Evolutionary conservation across 2,888 invertebrate genomes (phyloP), one percentile per base, ranked within the genome.

Genomic region (Parasteatoda lunata): DNA sequence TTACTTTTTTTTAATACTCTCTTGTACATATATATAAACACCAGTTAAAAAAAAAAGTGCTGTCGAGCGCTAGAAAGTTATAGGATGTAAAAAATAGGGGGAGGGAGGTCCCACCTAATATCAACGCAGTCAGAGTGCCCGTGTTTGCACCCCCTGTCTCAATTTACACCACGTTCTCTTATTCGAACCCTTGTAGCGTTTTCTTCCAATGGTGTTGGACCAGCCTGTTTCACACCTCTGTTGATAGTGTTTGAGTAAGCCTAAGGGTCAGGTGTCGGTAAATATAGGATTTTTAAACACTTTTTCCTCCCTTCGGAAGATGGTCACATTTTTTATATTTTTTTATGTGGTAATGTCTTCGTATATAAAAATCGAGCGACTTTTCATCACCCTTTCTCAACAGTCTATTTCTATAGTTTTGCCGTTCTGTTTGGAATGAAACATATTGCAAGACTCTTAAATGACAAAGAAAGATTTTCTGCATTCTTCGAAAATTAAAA

Each of bases 181-280:
- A n/a, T 52, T 51, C 48, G 15, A 49, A 51, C 51, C 13, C 47
- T 54, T 52, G 47, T 48, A 9, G 9, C n/a, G 64, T 72, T 76
- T 76, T 69, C 52, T 64, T 85, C 54, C 78, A 85, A 85, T 85
- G 79, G 79, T 85, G 84, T 85, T 45, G 71, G 70, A 65, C 73
- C 68, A 72, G 48, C 84, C 84, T 64, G 79, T 75, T 79, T 75
- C 79, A 85, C 84, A 70, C 84, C 84, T 79, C 64, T 64, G 65
- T 65, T 85, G 73, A 85, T 85, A 66, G 71, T 85, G 85, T 86
- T 86, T 86, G 80, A 76, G 76, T 76, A 86, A 66, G 85, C 85
- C 85, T 86, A 77, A 69, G 85, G 85, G 85, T 86, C 85, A 86
- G 80, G 85, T 86, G 76, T 71, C 85, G 77, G 80, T 48, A 85